Evolutionary conservation across 2,113 vertebrate species (phyloP).

Genomic region (Eubucco bourcierii): DNA sequence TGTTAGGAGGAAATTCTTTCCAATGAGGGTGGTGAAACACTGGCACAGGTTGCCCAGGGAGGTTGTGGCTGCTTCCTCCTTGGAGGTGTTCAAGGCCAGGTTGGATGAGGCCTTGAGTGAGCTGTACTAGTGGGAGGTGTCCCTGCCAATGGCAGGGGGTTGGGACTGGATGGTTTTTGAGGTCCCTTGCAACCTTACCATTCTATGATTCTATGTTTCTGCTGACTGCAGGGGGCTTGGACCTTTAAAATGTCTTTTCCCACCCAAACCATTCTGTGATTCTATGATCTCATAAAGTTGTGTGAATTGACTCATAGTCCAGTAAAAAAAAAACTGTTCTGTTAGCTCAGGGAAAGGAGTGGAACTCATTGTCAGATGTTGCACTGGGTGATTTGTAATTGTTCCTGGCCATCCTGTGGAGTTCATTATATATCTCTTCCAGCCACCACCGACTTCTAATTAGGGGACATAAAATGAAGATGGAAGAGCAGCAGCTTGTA

Average conservation of each 20-base stretch:
- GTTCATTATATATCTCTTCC: constrained; percentile 16
- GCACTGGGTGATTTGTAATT: neutral
- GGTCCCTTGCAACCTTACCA: too few relatives aligned
- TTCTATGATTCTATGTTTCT: neutral
- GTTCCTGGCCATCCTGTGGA: neutral
- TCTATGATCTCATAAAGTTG: neutral
- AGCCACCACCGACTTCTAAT: neutral
- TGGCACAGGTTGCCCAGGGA: too few relatives aligned
- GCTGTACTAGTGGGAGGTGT: too few relatives aligned
- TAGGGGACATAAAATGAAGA: constrained; percentile 2
- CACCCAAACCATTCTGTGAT: neutral
- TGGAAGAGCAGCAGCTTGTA: constrained; percentile 14
- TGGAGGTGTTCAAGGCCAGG: too few relatives aligned
- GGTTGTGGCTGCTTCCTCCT: too few relatives aligned
- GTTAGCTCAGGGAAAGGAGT: neutral
- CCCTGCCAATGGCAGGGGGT: too few relatives aligned
- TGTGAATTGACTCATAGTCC: neutral
- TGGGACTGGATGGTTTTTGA: too few relatives aligned
- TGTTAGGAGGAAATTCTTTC: too few relatives aligned
- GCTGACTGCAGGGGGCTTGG: neutral
- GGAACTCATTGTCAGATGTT: neutral
- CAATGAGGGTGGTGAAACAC: too few relatives aligned
- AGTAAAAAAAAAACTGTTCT: rapidly evolving
- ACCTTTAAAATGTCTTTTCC: neutral
- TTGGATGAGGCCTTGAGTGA: too few relatives aligned